These are phyloP conservation scores for Phylloscopus whistleri DNA, from an alignment of 2,113 vertebrate genomes.

Conservation along the genomic window DNA sequence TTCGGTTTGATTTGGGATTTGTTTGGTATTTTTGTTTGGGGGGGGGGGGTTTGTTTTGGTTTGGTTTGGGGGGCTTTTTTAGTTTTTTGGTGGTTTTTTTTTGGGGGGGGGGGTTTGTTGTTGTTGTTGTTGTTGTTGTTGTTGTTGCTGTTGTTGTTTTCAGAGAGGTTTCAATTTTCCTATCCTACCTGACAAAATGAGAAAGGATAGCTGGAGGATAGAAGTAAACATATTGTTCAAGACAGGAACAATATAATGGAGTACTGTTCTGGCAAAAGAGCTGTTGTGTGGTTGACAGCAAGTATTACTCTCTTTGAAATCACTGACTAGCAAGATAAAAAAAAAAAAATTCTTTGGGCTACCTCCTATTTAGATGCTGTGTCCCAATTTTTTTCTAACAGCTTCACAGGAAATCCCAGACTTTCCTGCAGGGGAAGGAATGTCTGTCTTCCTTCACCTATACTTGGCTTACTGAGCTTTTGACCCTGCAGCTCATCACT, in stretches of 20 bases:
- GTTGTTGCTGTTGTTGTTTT: not conserved
- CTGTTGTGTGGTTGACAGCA: not conserved
- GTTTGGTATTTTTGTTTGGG: not conserved
- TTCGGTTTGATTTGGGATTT: not conserved
- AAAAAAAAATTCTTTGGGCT: not conserved
- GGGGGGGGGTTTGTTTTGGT: fast-evolving
- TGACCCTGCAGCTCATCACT: not conserved
- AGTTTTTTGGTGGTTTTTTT: too few species aligned
- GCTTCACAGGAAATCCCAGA: not conserved
- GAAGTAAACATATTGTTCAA: conserved; percentile 40
- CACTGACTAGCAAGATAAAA: not conserved
- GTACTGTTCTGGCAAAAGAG: not conserved
- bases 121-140: not conserved
- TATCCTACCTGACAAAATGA: conserved; percentile 36
- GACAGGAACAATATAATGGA: conserved; percentile 36
- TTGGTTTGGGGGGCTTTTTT: fast-evolving
- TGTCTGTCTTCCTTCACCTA: not conserved
- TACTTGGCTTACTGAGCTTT: not conserved
- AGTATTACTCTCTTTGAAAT: not conserved
- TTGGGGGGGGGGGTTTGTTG: too few species aligned
- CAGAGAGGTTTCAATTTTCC: not conserved
- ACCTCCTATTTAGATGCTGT: not conserved
- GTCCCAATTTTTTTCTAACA: not conserved
- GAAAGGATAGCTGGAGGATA: conserved; percentile 47
- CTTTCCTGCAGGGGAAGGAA: not conserved